phyloP scores from a whole-genome alignment of 2,797 vertebrate genomes.

The Glossophaga mutica region DNA sequence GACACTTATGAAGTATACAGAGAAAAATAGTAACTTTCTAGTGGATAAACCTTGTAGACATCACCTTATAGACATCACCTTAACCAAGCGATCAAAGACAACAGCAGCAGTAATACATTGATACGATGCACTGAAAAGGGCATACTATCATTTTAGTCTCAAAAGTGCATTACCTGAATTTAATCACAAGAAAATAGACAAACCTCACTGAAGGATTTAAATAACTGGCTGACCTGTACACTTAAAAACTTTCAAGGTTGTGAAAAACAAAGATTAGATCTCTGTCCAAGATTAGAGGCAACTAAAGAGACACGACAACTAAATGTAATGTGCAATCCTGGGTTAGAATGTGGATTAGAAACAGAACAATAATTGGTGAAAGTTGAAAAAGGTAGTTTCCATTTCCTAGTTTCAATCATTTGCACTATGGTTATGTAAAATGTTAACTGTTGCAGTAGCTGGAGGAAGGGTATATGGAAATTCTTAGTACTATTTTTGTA shows the following conservation, averaged over 20 bases:
- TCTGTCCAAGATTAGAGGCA: not conserved
- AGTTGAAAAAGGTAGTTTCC: slow-evolving; percentile 6
- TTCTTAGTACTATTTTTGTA: not conserved
- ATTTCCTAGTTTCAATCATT: not conserved
- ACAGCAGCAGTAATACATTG: not conserved
- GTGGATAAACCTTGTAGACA: not conserved
- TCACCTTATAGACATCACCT: not conserved
- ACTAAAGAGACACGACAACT: not conserved
- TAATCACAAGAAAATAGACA: not conserved
- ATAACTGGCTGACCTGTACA: not conserved
- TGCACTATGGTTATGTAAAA: not conserved
- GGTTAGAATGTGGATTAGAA: not conserved
- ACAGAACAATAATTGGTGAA: not conserved
- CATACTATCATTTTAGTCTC: not conserved
- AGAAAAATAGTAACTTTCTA: not conserved
- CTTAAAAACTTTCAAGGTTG: not conserved
- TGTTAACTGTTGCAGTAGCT: not conserved
- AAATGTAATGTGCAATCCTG: not conserved
- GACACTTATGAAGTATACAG: not conserved
- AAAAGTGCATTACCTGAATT: not conserved
- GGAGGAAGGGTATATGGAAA: not conserved
- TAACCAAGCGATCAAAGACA: not conserved
- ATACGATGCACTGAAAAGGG: not conserved
- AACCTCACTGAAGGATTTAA: not conserved
- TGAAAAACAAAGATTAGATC: not conserved